Conservation (phyloP, 2,113 vertebrate genomes). For the Hemiprocne comata region DNA sequence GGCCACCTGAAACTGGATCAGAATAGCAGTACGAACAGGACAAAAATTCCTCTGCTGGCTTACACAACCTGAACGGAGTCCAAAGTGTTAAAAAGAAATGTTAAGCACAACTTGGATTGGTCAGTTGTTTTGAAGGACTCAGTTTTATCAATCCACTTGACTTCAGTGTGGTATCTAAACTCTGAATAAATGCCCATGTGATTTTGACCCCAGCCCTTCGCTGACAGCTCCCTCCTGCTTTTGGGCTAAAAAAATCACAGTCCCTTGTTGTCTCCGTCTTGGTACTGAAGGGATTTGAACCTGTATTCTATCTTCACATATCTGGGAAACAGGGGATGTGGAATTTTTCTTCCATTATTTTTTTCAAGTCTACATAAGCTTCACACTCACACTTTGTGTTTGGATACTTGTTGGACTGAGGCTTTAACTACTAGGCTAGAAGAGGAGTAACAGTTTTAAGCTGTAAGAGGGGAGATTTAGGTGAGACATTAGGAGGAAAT, state of each 20-base stretch:
- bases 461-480: too few relatives aligned
- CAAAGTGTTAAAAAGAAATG: not conserved
- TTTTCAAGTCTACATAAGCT: not conserved
- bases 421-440: not conserved
- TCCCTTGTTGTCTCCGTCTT: not conserved
- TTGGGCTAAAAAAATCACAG: not conserved
- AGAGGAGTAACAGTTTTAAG: too few relatives aligned
- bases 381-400: not conserved
- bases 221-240: not conserved
- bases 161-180: not conserved
- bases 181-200: not conserved
- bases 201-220: not conserved
- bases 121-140: not conserved
- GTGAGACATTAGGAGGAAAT: too few relatives aligned
- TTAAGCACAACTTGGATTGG: not conserved
- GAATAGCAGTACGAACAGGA: not conserved
- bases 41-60: not conserved
- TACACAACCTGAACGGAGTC: not conserved
- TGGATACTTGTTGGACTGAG: too few relatives aligned
- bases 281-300: not conserved
- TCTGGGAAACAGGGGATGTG: not conserved
- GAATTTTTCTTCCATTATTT: not conserved
- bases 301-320: not conserved
- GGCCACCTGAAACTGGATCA: not conserved
- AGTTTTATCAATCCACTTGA: not conserved